Percentiles rank a stretch among this genome's conserved stretches.
phyloP scores from a whole-genome alignment of 1,140 invertebrate species.

The Halesus radiatus region DNA sequence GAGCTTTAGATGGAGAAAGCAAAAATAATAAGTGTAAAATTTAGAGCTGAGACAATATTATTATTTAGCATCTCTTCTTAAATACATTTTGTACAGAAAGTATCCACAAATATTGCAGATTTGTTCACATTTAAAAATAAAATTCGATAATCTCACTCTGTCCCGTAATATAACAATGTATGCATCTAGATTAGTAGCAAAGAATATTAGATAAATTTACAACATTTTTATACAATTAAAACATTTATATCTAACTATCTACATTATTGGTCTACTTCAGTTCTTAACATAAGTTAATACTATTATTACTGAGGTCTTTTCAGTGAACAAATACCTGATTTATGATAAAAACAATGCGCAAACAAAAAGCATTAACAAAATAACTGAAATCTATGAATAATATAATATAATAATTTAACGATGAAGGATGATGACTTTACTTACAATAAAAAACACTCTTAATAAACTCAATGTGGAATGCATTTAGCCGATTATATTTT shows the following conservation, averaged over 20 bases:
- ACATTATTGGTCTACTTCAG: conserved; percentile 43
- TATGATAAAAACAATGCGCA: conserved; percentile 12
- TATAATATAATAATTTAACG: conserved; percentile 32
- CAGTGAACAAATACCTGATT: conserved; percentile 29
- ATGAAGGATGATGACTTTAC: conserved; percentile 13
- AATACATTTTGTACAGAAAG: conserved; percentile 35
- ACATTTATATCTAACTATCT: conserved; percentile 41
- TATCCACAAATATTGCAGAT: conserved; percentile 40
- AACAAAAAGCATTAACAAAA: conserved; percentile 38
- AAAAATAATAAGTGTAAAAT: too few relatives aligned
- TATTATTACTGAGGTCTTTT: conserved; percentile 36
- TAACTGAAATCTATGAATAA: conserved; percentile 35
- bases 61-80: conserved; percentile 6
- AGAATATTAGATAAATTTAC: conserved; percentile 33
- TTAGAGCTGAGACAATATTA: too few relatives aligned
- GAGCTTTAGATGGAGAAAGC: too few relatives aligned
- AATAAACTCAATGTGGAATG: background rate
- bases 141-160: conserved; percentile 38
- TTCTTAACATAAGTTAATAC: conserved; percentile 45
- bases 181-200: conserved; percentile 5
- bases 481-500: background rate
- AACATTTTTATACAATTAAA: conserved; percentile 12
- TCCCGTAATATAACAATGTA: conserved; percentile 9
- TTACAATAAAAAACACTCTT: conserved; percentile 18
- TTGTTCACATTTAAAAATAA: conserved; percentile 37